Conservation (phyloP, 2,888 invertebrate species). For the Zelleria hepariella region DNA sequence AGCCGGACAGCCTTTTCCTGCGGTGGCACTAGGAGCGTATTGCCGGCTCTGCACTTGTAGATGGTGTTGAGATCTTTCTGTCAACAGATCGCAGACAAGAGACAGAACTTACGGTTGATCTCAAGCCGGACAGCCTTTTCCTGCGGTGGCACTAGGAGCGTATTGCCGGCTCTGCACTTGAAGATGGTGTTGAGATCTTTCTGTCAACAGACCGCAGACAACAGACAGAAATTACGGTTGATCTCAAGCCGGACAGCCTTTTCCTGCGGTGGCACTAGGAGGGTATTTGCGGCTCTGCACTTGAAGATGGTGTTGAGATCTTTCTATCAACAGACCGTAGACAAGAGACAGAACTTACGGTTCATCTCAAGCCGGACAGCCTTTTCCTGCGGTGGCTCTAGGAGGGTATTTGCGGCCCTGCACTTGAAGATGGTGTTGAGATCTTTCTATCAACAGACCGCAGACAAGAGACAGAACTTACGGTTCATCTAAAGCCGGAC, state of each 20-base stretch:
- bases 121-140: too few species aligned
- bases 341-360: too few species aligned
- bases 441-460: too few species aligned
- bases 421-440: slow-evolving; percentile 90
- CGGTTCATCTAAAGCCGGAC: slow-evolving; percentile 87
- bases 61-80: slow-evolving; percentile 87
- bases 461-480: too few species aligned
- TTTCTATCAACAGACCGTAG: too few species aligned
- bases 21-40: slow-evolving; percentile 86
- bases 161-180: too few species aligned
- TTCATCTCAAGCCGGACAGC: slow-evolving; percentile 85
- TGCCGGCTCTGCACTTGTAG: slow-evolving; percentile 88
- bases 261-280: slow-evolving; percentile 85
- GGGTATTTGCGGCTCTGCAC: slow-evolving; percentile 89
- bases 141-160: too few species aligned
- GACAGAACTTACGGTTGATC: too few species aligned
- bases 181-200: too few species aligned
- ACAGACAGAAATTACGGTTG: slow-evolving; percentile 87
- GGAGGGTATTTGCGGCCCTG: slow-evolving; percentile 87
- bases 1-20: slow-evolving; percentile 84
- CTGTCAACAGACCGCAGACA: too few species aligned
- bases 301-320: slow-evolving; percentile 89
- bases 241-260: slow-evolving; percentile 85
- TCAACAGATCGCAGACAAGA: too few species aligned
- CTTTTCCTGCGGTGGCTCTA: slow-evolving; percentile 85